A percentile compares a stretch with the other conserved stretches of the same genome.
These are phyloP conservation scores for Eulimnadia texana DNA, from an alignment of 1,140 invertebrate species.

Conservation along the genomic window DNA sequence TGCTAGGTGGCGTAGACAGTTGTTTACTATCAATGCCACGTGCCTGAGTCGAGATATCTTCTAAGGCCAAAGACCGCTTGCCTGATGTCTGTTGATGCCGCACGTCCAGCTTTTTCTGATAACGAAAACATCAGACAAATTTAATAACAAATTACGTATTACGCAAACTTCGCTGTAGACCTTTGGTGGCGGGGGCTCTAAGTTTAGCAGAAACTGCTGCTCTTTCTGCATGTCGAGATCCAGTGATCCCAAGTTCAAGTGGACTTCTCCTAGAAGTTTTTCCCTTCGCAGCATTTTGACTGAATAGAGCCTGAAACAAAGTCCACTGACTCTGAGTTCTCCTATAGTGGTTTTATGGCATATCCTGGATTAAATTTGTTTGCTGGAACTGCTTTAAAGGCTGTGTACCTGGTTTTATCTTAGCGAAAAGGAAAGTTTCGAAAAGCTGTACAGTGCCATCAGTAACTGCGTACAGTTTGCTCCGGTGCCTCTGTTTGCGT, in stretches of 20 bases:
- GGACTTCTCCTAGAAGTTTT: conserved; percentile 74
- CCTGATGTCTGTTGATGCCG: no score
- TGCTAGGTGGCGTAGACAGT: conserved; percentile 43
- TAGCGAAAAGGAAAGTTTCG: conserved; percentile 78
- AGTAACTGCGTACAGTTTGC: conserved; percentile 54
- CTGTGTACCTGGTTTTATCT: conserved; percentile 59
- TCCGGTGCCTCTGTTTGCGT: conserved; percentile 86
- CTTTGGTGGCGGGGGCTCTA: conserved; percentile 67
- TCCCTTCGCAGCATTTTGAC: conserved; percentile 78
- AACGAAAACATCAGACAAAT: background rate
- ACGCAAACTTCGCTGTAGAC: conserved; percentile 52
- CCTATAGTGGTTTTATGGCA: no score
- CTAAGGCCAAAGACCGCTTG: no score
- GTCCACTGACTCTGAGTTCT: conserved; percentile 80
- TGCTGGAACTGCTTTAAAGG: no score
- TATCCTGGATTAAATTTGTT: no score
- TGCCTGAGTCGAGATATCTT: no score
- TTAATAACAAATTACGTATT: background rate
- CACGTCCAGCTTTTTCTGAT: background rate
- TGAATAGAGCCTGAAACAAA: conserved; percentile 78
- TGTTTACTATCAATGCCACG: conserved; percentile 26
- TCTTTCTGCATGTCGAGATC: conserved; percentile 60
- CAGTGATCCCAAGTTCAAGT: conserved; percentile 71
- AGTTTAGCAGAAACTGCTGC: conserved; percentile 53
- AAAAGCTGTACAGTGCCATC: conserved; percentile 80